Evolutionary conservation across 2,797 vertebrate species (phyloP).

Genomic region (Leontopithecus rosalia): DNA sequence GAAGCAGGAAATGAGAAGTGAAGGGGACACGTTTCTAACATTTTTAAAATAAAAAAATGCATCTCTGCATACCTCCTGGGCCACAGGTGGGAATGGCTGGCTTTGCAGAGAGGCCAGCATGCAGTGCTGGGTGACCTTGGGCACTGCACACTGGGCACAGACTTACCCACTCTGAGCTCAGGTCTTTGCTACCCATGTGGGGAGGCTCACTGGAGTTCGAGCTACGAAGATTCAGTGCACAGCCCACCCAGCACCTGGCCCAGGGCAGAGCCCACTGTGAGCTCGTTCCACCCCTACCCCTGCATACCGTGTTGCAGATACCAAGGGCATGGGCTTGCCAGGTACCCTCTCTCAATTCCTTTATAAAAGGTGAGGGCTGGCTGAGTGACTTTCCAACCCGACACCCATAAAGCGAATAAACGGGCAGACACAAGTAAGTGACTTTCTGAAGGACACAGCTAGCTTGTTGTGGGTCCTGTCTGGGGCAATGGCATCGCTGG

Average conservation of each 20-base stretch:
- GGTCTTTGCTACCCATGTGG: background rate
- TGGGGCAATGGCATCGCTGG: too few species aligned
- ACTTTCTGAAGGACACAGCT: background rate
- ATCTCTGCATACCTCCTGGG: background rate
- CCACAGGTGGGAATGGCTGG: fast-evolving
- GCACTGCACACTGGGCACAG: too few species aligned
- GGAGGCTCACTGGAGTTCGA: background rate
- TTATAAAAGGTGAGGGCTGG: fast-evolving
- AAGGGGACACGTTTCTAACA: background rate
- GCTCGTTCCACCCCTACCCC: fast-evolving
- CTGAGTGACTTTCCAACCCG: background rate
- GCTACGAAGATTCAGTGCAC: fast-evolving
- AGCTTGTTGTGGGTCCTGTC: fast-evolving
- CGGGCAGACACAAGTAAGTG: fast-evolving
- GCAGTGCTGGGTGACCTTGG: background rate
- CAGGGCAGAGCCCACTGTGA: background rate
- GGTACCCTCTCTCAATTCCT: too few species aligned
- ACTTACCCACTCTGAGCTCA: background rate
- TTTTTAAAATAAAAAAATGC: fast-evolving
- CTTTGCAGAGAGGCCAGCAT: background rate
- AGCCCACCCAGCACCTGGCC: fast-evolving
- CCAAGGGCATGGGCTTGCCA: fast-evolving
- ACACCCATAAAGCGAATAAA: fast-evolving
- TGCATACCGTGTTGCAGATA: fast-evolving
- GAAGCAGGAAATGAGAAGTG: background rate